Evolutionary conservation across 2,797 vertebrate species (phyloP).

Genomic region (Gallirallus australis): DNA sequence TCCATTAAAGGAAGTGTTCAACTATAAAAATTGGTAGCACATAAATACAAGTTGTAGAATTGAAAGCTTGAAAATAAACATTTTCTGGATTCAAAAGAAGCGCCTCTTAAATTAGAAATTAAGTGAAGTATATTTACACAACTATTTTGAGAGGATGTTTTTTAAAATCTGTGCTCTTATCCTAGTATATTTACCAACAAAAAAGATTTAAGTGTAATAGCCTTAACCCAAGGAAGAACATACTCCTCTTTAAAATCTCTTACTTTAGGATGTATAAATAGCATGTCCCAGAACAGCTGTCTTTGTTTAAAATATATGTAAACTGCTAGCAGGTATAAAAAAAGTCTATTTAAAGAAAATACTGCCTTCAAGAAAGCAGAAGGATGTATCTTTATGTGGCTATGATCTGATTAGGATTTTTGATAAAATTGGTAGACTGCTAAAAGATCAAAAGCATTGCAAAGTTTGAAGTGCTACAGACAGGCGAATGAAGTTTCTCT

Average conservation of each 20-base stretch:
- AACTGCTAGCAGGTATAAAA: not conserved
- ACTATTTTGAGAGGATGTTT: not conserved
- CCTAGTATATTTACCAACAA: not conserved
- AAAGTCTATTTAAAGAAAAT: not conserved
- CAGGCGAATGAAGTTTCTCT: not conserved
- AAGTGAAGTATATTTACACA: not conserved
- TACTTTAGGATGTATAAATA: not conserved
- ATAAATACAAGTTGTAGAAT: not conserved
- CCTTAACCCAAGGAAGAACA: not conserved
- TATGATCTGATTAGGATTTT: not conserved
- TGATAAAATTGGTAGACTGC: not conserved
- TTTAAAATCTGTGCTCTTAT: not conserved
- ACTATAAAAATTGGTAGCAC: not conserved
- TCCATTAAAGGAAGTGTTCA: not conserved
- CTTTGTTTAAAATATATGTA: not conserved
- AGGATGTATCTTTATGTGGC: not conserved
- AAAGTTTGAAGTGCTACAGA: not conserved
- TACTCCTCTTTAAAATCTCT: not conserved
- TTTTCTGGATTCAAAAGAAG: not conserved
- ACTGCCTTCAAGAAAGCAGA: not conserved
- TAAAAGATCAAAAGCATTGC: not conserved
- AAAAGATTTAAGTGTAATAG: not conserved
- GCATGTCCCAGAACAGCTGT: not conserved
- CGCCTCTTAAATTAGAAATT: not conserved
- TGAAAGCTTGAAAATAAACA: not conserved